Evolutionary conservation across 2,888 invertebrate species (phyloP), one percentile per base, ranked within the genome.

Genomic region (Pachycephus smyrnensis): DNA sequence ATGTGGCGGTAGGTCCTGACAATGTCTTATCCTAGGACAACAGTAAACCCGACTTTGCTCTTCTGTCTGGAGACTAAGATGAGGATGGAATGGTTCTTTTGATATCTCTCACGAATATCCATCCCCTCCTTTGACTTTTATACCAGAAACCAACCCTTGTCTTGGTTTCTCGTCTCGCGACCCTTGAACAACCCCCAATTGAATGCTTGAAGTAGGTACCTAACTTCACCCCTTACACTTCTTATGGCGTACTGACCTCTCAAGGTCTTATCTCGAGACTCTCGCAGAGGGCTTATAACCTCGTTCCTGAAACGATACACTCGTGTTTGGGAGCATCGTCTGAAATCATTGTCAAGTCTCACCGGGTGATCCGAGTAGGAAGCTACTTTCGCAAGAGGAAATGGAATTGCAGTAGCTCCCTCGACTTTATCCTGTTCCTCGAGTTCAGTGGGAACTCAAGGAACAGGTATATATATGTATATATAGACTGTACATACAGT

Each of bases 1-100:
- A 75, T 83, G 87, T 89, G 83, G 85, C 82, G 88, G 88, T 88
- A 89, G 88, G 88, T 89, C 86, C 85, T 85, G 88, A 84, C 84
- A 84, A 82, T 81, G 80, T 80, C 73, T 77, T 79, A 77, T 83
- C 75, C 75, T 80, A 76, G 79, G 77, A 79, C 80, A 75, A 79
- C 79, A 73, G 79, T 75, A 81, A 73, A 76, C 78, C 31, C 71
- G 71, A 31, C 31, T 71, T 71, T 33, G 71, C 71, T 71, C 32
- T 71, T 31, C 71, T 33, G 71, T 33, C 73, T 55, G 76, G 78
- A 78, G 77, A 73, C 78, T 23, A 9, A 23, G 55, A 55, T 23
- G 55, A 80, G 81, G 77, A 80, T 75, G 79, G 82, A 83, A 82
- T 80, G 81, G 81, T 78, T 81, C 81, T 82, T 85, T 83, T 84